phyloP scores from a whole-genome alignment of 2,797 vertebrate species.

The Oreochromis grahami region DNA sequence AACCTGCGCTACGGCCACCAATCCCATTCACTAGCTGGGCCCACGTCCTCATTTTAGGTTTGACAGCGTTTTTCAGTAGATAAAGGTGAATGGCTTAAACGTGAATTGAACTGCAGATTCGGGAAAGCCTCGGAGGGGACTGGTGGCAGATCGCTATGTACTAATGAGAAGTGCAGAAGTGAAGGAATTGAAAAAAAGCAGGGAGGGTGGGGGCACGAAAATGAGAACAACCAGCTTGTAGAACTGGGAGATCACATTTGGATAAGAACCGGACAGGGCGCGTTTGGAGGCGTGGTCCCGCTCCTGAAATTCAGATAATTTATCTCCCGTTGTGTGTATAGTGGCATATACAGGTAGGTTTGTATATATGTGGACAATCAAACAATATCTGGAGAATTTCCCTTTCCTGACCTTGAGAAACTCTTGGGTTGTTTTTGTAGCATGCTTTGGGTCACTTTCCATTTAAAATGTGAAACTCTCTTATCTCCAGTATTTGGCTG shows the following conservation, averaged over 20 bases:
- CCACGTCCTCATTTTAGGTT: not conserved
- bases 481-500: not conserved
- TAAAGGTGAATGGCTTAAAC: not conserved
- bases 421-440: not conserved
- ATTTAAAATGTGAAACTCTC: not conserved
- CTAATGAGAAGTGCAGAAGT: not conserved
- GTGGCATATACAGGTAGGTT: not conserved
- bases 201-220: not conserved
- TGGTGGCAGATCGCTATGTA: not conserved
- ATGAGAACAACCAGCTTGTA: not conserved
- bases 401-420: not conserved
- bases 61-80: fast-evolving
- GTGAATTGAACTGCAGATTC: not conserved
- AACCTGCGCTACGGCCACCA: not conserved
- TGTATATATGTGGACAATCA: not conserved
- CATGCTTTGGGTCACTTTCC: not conserved
- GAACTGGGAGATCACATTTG: not conserved
- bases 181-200: not conserved
- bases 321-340: not conserved
- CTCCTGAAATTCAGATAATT: not conserved
- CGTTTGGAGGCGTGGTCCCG: fast-evolving
- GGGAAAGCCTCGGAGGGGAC: fast-evolving
- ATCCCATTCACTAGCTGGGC: not conserved
- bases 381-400: not conserved
- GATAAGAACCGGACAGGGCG: not conserved